A percentile compares a stretch with the other conserved stretches of the same genome.
These are phyloP conservation scores for Pipra filicauda DNA, from an alignment of 2,113 vertebrate genomes.

Conservation along the genomic window DNA sequence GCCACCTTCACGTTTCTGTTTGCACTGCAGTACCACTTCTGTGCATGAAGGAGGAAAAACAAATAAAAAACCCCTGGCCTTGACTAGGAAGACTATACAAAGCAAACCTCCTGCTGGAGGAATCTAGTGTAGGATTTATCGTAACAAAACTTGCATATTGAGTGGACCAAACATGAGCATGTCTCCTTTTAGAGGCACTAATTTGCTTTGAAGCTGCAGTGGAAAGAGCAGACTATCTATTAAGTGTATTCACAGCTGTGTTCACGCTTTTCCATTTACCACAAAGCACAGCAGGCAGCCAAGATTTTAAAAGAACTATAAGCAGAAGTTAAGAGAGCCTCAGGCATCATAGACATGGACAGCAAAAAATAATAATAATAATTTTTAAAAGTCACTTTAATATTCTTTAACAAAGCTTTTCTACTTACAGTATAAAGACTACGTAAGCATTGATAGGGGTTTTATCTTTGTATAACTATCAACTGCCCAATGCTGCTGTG, in stretches of 20 bases:
- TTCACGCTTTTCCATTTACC: not conserved
- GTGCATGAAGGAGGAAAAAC: not conserved
- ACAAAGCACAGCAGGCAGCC: not conserved
- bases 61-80: not conserved
- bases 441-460: not conserved
- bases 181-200: conserved; percentile 28
- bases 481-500: not conserved
- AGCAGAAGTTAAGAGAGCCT: not conserved
- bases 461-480: not conserved
- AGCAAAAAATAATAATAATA: conserved; percentile 2
- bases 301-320: not conserved
- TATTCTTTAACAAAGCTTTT: conserved; percentile 30
- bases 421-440: not conserved
- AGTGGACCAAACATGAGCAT: conserved; percentile 17
- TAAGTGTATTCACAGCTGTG: not conserved
- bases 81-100: not conserved
- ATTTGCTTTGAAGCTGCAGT: conserved; percentile 17
- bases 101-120: conserved; percentile 2
- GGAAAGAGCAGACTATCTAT: not conserved
- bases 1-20: not conserved
- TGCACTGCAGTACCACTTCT: conserved; percentile 5
- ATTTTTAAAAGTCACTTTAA: not conserved
- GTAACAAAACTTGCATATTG: conserved; percentile 15
- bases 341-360: not conserved
- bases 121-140: not conserved